Base-by-base conservation (phyloP, 2,113 vertebrate species). In the Melanostigma gelatinosum region DNA sequence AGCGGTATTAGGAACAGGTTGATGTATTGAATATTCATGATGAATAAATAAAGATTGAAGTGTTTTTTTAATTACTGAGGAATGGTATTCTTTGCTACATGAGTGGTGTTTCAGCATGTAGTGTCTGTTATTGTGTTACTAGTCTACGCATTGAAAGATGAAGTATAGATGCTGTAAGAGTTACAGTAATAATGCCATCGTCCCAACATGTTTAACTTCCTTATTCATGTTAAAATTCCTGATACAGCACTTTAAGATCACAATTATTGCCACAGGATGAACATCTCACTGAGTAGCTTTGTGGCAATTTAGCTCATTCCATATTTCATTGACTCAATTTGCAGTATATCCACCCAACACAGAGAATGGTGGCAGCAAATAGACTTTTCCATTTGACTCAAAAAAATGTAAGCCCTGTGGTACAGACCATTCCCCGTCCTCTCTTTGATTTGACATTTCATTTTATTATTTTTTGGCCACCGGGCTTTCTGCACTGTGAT, bases 391-490 rank as follows among this genome's bases (percentile, higher is more conserved):
- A 88, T 91, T 87, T 87, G 77, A 75, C 75, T 91, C 79, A 27
- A 66, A 71, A 50, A 87, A 85, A 78, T 78, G n/a, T 85, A 72
- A 85, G 84, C 87, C 91, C 89, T 69, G 75, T 87, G 87, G 87
- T 89, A 79, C 87, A 83, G 81, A 85, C 83, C 80, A 79, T 89
- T 88, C 83, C 87, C 85, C 83, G 89, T 90, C 82, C 89, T 88
- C 84, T 87, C 82, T 93, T 89, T 91, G 88, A 91, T 92, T 91
- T 93, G 91, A 95, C 93, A 88, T 92, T 89, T 90, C 75, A 87
- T 94, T 92, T 93, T 87, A 90, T 92, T 88, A 80, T 89, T 86
- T 84, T 40, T 78, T 85, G 63, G 83, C 92, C 90, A 87, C 36
- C 66, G 86, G 92, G 87, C 69, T 80, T 4, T 42, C 83, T 64